These are phyloP conservation scores for Trochalopteron elliotii DNA, from an alignment of 2,113 vertebrate species.

Conservation along the genomic window DNA sequence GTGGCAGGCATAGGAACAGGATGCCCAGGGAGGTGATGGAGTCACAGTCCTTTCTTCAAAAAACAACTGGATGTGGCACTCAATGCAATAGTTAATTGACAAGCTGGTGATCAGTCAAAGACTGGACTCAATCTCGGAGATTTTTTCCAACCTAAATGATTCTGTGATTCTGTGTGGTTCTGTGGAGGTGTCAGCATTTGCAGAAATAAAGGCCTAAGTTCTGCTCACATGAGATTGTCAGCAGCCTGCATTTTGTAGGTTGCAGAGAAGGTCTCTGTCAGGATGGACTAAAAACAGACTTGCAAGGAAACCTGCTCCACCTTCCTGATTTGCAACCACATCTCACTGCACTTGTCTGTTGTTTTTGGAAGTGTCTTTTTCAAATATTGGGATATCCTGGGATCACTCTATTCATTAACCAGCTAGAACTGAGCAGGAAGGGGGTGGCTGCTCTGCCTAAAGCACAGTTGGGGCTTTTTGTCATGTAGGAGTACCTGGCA, in stretches of 20 bases:
- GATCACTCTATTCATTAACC: not conserved
- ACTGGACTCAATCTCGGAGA: rapidly evolving
- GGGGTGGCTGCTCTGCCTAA: not conserved
- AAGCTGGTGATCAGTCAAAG: not conserved
- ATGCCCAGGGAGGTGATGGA: not conserved
- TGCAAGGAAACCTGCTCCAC: not conserved
- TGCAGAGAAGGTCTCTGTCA: not conserved
- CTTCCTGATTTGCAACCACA: not conserved
- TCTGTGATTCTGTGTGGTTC: not conserved
- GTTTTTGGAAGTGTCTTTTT: not conserved
- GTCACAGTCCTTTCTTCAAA: not conserved
- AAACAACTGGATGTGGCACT: not conserved
- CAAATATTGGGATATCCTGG: not conserved
- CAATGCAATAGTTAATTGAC: not conserved
- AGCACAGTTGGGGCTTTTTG: not conserved
- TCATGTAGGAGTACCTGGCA: constrained; percentile 3
- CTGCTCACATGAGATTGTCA: not conserved
- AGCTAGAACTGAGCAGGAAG: not conserved
- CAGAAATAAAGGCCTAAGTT: not conserved
- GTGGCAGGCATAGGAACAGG: not conserved
- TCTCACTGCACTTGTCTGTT: not conserved
- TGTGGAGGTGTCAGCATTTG: not conserved
- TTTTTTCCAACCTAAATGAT: not conserved
- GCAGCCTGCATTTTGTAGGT: not conserved
- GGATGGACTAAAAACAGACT: not conserved